Base-by-base conservation (phyloP, 2,113 vertebrate species). In the Echinops telfairi region DNA sequence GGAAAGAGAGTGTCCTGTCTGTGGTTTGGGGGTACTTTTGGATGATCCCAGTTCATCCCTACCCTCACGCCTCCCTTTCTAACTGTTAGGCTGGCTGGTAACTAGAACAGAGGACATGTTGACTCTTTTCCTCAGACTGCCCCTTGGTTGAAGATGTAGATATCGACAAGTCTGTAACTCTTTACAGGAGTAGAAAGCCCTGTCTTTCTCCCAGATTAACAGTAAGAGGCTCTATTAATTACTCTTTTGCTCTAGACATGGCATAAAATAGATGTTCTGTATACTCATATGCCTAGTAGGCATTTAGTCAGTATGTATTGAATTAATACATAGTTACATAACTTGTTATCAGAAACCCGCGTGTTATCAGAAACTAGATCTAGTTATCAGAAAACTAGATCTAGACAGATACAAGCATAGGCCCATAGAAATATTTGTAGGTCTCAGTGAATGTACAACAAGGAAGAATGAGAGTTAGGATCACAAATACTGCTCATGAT, bases 231-330 rank as follows among this genome's bases (percentile, higher is more conserved):
- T 75, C 0, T 84, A 73, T 89, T 94, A 75, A 53, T 75, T 83
- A 93, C 15, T n/a, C 19, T 82, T 36, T 36, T 87, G 92, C 43
- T 6, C 4, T 70, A 17, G 23, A 4, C 20, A 83, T 22, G 43
- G 25, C 1, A 36, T 88, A 86, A 85, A 96, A 71, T 89, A 92
- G 23, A 94, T 90, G 43, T 6, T 75, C 33, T 83, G 20, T 83
- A 40, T 1, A 75, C 4, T 71, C 71, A 8, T 68, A 64, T 62
- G 57, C 38, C 92, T 81, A 64, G 22, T 70, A 57, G 84, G 60
- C 17, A 78, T 29, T 60, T 88, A 75, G 31, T 57, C 43, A 89
- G n/a, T 83, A 1, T 83, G 5, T 53, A 38, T 40, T 79, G 70
- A 79, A 87, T 83, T 31, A 83, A 47, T 40, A 87, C 23, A 75